A percentile compares a stretch with the other conserved stretches of the same genome.
Evolutionary conservation across 2,888 invertebrate genomes (phyloP).

Genomic region (Pachymerium ferrugineum): DNA sequence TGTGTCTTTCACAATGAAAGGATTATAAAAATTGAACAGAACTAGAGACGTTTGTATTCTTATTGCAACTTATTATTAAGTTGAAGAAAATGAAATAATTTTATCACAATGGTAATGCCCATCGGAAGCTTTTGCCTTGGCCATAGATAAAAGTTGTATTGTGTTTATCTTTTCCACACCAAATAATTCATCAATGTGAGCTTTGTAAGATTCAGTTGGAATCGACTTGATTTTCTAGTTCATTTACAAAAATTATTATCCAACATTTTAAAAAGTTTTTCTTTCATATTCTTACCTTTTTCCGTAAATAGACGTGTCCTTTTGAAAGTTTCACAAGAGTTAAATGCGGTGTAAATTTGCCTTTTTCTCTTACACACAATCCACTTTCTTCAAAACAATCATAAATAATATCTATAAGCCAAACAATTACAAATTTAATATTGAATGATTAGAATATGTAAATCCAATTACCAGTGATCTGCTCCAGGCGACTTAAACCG

Average conservation of each 20-base stretch:
- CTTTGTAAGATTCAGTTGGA: background rate
- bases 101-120: background rate
- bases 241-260: background rate
- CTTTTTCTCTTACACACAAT: background rate
- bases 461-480: background rate
- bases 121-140: background rate
- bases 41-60: too few species aligned
- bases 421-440: too few species aligned
- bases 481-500: background rate
- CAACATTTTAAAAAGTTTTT: too few species aligned
- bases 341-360: background rate
- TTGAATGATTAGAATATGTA: too few species aligned
- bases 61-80: too few species aligned
- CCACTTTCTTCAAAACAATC: background rate
- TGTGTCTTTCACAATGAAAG: too few species aligned
- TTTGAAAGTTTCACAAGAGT: background rate
- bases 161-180: background rate
- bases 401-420: background rate
- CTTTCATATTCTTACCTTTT: background rate
- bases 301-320: background rate
- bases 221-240: background rate
- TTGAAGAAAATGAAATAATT: background rate
- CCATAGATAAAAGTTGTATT: background rate
- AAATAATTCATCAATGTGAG: background rate
- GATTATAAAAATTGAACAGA: too few species aligned